These are phyloP conservation scores for Drosophila barbarae DNA, from an alignment of 2,888 invertebrate genomes.

Conservation along the genomic window DNA sequence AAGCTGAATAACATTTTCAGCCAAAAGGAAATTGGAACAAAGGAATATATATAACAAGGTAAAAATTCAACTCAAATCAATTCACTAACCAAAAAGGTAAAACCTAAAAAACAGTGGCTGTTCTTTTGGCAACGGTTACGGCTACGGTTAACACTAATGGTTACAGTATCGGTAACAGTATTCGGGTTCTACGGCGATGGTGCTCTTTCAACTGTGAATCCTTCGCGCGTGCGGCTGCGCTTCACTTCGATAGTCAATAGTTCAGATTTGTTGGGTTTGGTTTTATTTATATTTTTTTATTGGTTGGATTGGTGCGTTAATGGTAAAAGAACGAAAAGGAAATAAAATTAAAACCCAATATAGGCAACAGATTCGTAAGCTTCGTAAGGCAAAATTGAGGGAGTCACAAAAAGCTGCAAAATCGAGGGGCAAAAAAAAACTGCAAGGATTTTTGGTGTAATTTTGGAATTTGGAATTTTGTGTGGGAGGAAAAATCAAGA, in stretches of 20 bases:
- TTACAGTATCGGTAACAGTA: slow-evolving; percentile 30
- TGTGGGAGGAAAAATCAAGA: slow-evolving; percentile 4
- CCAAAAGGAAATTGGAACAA: slow-evolving; percentile 28
- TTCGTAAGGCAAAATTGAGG: slow-evolving; percentile 32
- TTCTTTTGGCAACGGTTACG: slow-evolving; percentile 46
- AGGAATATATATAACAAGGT: slow-evolving; percentile 14
- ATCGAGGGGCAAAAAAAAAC: slow-evolving; percentile 25
- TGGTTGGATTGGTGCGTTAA: slow-evolving; percentile 62
- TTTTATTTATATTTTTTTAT: slow-evolving; percentile 46
- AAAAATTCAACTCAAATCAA: slow-evolving; percentile 33
- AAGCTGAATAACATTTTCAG: slow-evolving; percentile 29
- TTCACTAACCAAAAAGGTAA: slow-evolving; percentile 61
- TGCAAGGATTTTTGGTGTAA: slow-evolving; percentile 35
- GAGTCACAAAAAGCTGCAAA: slow-evolving; percentile 27
- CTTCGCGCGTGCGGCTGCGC: slow-evolving; percentile 88
- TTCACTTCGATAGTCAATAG: slow-evolving; percentile 82
- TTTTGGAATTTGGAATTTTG: slow-evolving; percentile 45
- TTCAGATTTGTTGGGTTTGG: slow-evolving; percentile 33
- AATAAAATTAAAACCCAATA: slow-evolving; percentile 55
- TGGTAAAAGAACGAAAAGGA: slow-evolving; percentile 59
- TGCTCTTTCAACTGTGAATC: slow-evolving; percentile 83
- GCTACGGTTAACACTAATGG: slow-evolving; percentile 30
- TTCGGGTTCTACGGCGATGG: slow-evolving; percentile 79
- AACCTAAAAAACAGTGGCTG: slow-evolving; percentile 54
- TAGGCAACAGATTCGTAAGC: slow-evolving; percentile 58